phyloP scores from a whole-genome alignment of 2,797 vertebrate species.

The Eidolon dupreanum region DNA sequence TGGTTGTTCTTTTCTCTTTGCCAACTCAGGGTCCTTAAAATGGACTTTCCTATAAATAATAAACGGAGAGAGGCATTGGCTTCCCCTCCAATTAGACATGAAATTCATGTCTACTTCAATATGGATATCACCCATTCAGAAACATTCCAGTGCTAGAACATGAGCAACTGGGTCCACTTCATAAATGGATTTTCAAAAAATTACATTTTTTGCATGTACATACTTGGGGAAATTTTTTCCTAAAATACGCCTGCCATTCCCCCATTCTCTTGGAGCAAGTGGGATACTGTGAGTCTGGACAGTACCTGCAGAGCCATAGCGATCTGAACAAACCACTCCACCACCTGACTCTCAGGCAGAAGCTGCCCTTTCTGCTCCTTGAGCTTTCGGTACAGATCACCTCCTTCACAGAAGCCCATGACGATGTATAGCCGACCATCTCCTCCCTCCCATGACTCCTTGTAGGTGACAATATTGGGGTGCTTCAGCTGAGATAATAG shows the following conservation, averaged over 20 bases:
- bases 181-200: neutral
- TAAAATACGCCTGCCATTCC: neutral
- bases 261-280: neutral
- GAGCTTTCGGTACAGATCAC: constrained; percentile 97
- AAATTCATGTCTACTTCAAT: neutral
- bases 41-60: neutral
- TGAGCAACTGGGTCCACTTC: neutral
- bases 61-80: neutral
- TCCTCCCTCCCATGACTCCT: constrained; percentile 96
- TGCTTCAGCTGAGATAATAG: constrained; percentile 94
- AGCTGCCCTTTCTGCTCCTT: constrained; percentile 95
- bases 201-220: neutral
- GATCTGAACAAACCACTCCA: constrained; percentile 99
- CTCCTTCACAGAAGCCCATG: constrained; percentile 99
- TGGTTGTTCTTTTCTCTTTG: neutral
- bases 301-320: constrained; percentile 97
- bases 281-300: neutral
- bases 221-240: neutral
- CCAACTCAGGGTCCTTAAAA: neutral
- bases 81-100: neutral
- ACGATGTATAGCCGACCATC: constrained; percentile 96
- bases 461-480: constrained; percentile 98
- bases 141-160: neutral
- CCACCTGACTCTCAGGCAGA: constrained; percentile 94
- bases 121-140: neutral